Evolutionary conservation across 2,888 invertebrate genomes (phyloP).

Genomic region (Phortica okadai): DNA sequence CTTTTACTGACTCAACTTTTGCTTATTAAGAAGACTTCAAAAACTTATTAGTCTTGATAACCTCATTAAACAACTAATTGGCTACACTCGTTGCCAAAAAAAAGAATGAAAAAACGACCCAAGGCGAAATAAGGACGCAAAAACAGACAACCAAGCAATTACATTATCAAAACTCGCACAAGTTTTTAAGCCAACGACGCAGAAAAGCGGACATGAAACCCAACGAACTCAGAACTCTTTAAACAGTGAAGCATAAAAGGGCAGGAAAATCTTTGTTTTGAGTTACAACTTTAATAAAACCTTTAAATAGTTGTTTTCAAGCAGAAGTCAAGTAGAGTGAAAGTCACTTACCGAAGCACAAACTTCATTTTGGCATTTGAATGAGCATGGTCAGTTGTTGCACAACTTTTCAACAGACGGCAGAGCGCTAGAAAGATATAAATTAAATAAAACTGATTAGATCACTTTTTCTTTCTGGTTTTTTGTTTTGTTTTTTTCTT

Average conservation of each 20-base stretch:
- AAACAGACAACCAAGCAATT: background rate
- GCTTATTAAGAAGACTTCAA: background rate
- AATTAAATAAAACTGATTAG: no score
- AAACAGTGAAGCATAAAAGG: background rate
- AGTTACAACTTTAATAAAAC: conserved; percentile 26
- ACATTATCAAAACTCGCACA: background rate
- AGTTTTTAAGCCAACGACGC: conserved; percentile 20
- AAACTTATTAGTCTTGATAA: conserved; percentile 3
- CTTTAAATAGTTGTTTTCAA: background rate
- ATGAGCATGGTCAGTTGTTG: no score
- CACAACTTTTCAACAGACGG: no score
- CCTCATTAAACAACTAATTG: conserved; percentile 24
- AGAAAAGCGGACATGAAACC: conserved; percentile 3
- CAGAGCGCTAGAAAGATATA: no score
- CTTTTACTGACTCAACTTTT: background rate
- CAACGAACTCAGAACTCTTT: background rate
- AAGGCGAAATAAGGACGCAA: conserved; percentile 9
- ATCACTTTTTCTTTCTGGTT: background rate
- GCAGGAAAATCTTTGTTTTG: conserved; percentile 1
- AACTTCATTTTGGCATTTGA: no score
- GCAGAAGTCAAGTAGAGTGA: no score
- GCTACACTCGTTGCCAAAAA: background rate
- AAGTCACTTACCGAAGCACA: no score
- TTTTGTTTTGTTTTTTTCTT: conserved; percentile 11
- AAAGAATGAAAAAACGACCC: conserved; percentile 39